Percentiles rank a stretch among this genome's conserved stretches.
phyloP scores from a whole-genome alignment of 2,888 invertebrate species.

The Alentia gelatinosa region DNA sequence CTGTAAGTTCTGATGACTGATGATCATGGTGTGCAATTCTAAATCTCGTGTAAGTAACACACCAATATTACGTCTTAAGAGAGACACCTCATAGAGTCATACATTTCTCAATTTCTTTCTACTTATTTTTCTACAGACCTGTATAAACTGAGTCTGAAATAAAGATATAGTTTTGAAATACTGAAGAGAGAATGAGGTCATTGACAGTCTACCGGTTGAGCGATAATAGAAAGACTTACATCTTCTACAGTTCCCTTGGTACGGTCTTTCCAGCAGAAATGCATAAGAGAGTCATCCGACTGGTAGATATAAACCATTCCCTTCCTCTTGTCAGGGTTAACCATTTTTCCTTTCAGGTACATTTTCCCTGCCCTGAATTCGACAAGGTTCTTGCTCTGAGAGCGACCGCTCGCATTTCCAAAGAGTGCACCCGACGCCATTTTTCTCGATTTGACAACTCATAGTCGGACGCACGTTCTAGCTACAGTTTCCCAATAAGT shows the following conservation, averaged over 20 bases:
- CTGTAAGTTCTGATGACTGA: no score
- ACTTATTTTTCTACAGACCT: neutral
- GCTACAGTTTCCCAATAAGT: no score
- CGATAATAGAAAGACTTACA: constrained; percentile 81
- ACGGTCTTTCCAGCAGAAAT: constrained; percentile 99
- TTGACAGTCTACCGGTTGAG: constrained; percentile 20
- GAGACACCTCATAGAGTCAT: no score
- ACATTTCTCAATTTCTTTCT: neutral
- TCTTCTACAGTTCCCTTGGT: constrained; percentile 95
- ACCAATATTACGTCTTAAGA: no score
- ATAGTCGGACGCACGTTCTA: neutral
- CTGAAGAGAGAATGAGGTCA: neutral
- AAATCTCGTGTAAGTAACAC: no score
- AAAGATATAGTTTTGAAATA: neutral
- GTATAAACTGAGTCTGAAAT: neutral
- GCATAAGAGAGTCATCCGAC: constrained; percentile 98
- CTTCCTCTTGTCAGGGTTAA: constrained; percentile 93
- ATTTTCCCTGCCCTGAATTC: constrained; percentile 98
- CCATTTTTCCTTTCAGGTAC: constrained; percentile 94
- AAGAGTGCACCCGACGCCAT: constrained; percentile 74
- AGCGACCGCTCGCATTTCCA: constrained; percentile 87
- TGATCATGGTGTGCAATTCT: no score
- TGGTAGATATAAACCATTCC: constrained; percentile 97
- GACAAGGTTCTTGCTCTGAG: constrained; percentile 89
- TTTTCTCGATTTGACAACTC: constrained; percentile 41